Base-by-base conservation (phyloP, 2,797 vertebrate species). In the Tachyglossus aculeatus region DNA sequence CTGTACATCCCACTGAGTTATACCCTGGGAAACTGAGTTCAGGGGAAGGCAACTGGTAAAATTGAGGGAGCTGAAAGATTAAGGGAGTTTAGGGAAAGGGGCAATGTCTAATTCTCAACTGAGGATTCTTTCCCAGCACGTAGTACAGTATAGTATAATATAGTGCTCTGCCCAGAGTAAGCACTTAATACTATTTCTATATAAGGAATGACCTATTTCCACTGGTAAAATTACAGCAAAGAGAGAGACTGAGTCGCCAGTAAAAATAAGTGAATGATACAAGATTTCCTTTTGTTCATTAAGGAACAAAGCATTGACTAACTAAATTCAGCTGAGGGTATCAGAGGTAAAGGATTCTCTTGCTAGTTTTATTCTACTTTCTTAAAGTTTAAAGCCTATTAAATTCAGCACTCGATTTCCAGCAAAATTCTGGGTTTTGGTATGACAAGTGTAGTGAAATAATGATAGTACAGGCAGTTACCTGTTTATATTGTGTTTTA, bases 211-310 rank as follows among this genome's bases (percentile, higher is more conserved):
- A 55, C 70, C 56, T 67, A 55, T 61, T 50, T 56, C 62, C 18
- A n/a, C 31, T 44, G 37, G 40, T 64, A 71, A 61, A 50, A 66
- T 70, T 67, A 58, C 70, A 78, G 71, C 53, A 64, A 6, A 67
- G 60, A 41, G 25, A 45, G 58, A 66, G 45, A 18, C 44, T 14
- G 51, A 50, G 51, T 65, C n/a, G 57, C 68, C 59, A 78, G 59
- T 60, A 72, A 52, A 59, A 65, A 86, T 73, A 73, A 80, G 80
- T 83, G 72, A 68, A 83, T 71, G 75, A 38, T 53, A 65, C n/a
- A n/a, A n/a, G n/a, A n/a, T n/a, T n/a, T n/a, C n/a, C n/a, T 78
- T 78, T 37, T 36, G 66, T 68, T 73, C 75, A 63, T 73, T 77
- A 47, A 74, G 53, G 59, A 50, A 75, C 67, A 68, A 75, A 77